Conservation (phyloP, 1,140 invertebrate species). For the Drosophila varians region DNA sequence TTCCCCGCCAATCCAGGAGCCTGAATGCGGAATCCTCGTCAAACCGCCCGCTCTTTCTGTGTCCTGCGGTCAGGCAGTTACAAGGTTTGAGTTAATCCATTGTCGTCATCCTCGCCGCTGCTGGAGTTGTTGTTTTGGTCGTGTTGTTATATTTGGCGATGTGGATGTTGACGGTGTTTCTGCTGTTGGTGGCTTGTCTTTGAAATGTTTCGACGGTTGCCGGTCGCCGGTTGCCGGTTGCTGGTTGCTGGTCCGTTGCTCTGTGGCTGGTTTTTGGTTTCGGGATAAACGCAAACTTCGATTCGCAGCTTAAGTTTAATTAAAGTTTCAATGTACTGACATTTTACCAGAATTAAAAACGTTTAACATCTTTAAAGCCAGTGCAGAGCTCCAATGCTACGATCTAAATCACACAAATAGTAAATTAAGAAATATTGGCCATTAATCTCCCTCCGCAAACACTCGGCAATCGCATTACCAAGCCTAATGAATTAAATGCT, state of each 20-base stretch:
- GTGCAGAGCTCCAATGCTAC: background rate
- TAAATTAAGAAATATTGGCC: background rate
- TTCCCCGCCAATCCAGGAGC: background rate
- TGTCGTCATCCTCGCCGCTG: conserved; percentile 41
- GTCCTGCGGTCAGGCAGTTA: conserved; percentile 67
- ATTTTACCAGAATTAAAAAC: background rate
- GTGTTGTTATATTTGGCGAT: conserved; percentile 10
- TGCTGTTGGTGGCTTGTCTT: conserved; percentile 64
- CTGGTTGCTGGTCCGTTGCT: conserved; percentile 23
- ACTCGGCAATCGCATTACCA: conserved; percentile 6
- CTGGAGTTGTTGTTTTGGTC: conserved; percentile 9
- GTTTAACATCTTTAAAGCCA: background rate
- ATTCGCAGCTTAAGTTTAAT: conserved; percentile 8
- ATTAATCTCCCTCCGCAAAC: background rate
- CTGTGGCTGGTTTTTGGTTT: conserved; percentile 60
- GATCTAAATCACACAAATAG: background rate
- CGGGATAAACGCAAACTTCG: conserved; percentile 23
- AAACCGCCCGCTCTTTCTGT: conserved; percentile 12
- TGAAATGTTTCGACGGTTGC: conserved; percentile 66
- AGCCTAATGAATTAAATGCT: background rate
- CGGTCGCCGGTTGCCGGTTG: background rate
- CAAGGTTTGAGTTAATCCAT: conserved; percentile 71
- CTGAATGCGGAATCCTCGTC: background rate
- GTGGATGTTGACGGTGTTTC: conserved; percentile 25
- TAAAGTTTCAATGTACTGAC: conserved; percentile 6